Evolutionary conservation across 2,888 invertebrate species (phyloP), one percentile per base, ranked within the genome.

Genomic region (Mongoloraphidia duomilia): DNA sequence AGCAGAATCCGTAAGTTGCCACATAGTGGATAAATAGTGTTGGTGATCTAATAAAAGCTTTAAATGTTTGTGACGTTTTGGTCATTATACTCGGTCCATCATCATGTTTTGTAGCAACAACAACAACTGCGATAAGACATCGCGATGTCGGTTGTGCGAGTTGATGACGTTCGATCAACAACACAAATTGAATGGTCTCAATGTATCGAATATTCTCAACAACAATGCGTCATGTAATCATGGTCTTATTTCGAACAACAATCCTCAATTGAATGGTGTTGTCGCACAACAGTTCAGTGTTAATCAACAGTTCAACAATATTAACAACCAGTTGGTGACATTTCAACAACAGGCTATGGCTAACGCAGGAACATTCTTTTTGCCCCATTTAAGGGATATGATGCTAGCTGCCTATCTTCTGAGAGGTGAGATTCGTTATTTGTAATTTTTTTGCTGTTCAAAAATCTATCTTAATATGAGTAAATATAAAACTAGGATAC

Each of bases 321-420:
- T 42, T 26, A 42, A 42, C 26, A 34, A 34, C n/a, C 34, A 41
- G 10, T 33, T 46, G 8, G 12, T 17, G n/a, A 37, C n/a, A 9
- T 9, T 38, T 26, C 41, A 41, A 34, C 47, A 46, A 46, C 46
- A 47, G 17, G 36, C 35, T 11, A 38, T 26, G 12, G 41, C 41
- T 34, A 35, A 41, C 11, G 41, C 47, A 12, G 41, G 47, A 34
- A 26, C 74, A 49, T 67, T 75, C 55, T 67, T 72, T 61, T 63
- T 73, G 59, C 72, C 72, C 50, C 76, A 77, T 62, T 70, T 78
- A 60, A 75, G 75, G 68, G 77, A 79, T 64, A 74, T 79, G 72
- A 73, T 79, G 69, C 68, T 79, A 58, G 76, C 77, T 54, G 76
- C 79, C 57, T 78, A 76, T 68, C 70, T 79, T 63, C 71, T 79